A percentile compares a stretch with the other conserved stretches of the same genome.
Evolutionary conservation across 2,113 vertebrate genomes (phyloP).

Genomic region (Brachypteracias leptosomus): DNA sequence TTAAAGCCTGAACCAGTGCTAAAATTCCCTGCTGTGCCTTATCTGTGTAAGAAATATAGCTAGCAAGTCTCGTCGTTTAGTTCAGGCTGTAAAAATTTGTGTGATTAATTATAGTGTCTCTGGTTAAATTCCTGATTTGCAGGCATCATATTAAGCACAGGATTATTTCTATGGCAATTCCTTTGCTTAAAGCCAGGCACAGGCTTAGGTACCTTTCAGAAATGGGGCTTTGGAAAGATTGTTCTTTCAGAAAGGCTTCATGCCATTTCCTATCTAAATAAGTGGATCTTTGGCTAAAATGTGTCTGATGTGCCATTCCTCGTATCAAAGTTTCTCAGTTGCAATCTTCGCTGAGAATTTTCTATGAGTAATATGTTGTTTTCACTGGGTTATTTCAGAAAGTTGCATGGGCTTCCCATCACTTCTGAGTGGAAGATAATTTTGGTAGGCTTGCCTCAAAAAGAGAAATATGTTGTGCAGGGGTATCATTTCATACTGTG

Average conservation of each 20-base stretch:
- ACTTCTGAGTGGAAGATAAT: conserved; percentile 39
- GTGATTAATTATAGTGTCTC: background rate
- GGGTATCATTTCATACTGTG: conserved; percentile 50
- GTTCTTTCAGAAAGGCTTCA: background rate
- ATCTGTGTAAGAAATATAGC: background rate
- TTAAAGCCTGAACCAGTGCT: background rate
- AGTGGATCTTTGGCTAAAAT: background rate
- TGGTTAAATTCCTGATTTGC: background rate
- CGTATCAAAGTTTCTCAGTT: conserved; percentile 16
- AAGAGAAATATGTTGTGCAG: conserved; percentile 32
- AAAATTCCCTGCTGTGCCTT: background rate
- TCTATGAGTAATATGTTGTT: background rate
- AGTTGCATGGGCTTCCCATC: conserved; percentile 31
- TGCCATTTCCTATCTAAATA: background rate
- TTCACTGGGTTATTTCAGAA: conserved; percentile 24
- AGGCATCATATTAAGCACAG: background rate
- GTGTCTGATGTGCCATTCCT: background rate
- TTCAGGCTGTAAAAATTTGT: background rate
- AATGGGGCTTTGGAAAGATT: background rate
- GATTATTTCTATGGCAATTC: background rate
- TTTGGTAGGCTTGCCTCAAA: conserved; percentile 35
- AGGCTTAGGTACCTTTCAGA: background rate
- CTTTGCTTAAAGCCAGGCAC: background rate
- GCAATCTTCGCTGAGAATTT: background rate
- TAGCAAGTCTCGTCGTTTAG: background rate